These are phyloP conservation scores for Centropus unirufus DNA, from an alignment of 2,113 vertebrate species.

Conservation along the genomic window DNA sequence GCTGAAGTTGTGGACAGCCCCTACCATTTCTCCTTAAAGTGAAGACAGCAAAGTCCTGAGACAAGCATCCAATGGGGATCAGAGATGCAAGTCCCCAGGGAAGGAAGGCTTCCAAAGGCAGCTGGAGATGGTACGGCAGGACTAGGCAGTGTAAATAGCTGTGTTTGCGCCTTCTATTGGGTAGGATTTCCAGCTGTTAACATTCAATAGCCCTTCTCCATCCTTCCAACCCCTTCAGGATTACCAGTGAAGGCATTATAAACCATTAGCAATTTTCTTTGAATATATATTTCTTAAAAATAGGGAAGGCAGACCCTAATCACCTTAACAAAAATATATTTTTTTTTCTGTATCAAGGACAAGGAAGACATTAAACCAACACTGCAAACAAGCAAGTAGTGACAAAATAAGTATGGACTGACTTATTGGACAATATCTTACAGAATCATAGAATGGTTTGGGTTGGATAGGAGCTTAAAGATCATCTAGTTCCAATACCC, in stretches of 20 bases:
- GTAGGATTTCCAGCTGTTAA: background rate
- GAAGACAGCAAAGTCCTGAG: background rate
- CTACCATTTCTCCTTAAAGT: background rate
- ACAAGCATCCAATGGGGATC: accelerated
- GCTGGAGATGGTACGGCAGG: background rate
- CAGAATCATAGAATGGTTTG: too few species aligned
- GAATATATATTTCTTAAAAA: background rate
- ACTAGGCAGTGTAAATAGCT: background rate
- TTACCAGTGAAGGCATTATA: background rate
- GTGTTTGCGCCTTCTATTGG: too few species aligned
- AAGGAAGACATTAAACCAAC: background rate
- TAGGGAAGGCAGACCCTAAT: background rate
- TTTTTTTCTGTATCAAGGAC: background rate
- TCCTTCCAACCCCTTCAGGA: background rate
- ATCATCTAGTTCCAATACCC: too few species aligned
- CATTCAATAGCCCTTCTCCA: background rate
- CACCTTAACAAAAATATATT: background rate
- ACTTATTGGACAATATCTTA: background rate
- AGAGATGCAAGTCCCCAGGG: background rate
- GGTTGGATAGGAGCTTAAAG: too few species aligned
- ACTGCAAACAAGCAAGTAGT: background rate
- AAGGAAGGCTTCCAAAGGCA: background rate
- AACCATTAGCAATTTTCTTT: background rate
- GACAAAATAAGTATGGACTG: background rate
- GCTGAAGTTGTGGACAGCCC: background rate